These are phyloP conservation scores for Gastracanthus pulcherrimus DNA, from an alignment of 2,888 invertebrate genomes.

Conservation along the genomic window DNA sequence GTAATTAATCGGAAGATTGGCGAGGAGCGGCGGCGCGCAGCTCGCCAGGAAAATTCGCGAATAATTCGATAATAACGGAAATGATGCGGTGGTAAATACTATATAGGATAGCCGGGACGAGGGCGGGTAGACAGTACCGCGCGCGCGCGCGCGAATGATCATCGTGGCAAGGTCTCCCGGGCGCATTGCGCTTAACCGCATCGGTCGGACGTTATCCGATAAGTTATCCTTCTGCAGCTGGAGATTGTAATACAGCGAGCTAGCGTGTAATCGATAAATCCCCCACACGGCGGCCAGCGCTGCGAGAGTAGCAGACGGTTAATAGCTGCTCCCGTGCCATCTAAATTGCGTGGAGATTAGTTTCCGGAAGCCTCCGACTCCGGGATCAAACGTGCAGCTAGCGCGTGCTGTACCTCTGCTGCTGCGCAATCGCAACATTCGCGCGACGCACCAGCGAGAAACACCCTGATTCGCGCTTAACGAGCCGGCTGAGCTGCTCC, in stretches of 20 bases:
- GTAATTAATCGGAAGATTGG: not conserved
- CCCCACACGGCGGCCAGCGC: not conserved
- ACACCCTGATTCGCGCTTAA: not conserved
- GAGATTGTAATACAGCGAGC: conserved; percentile 32
- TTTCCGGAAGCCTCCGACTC: conserved; percentile 19
- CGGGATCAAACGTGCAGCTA: conserved; percentile 39
- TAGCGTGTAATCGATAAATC: conserved; percentile 48
- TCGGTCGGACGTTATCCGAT: conserved; percentile 35
- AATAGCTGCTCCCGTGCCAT: conserved; percentile 37
- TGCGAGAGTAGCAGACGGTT: conserved; percentile 11
- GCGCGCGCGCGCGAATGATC: not conserved
- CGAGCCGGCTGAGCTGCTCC: not conserved
- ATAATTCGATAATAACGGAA: conserved; percentile 7
- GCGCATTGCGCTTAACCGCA: conserved; percentile 35
- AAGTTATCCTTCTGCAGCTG: conserved; percentile 41
- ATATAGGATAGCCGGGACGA: too few species aligned
- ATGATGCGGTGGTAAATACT: not conserved
- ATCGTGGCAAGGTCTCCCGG: conserved; percentile 9
- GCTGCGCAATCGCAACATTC: too few species aligned
- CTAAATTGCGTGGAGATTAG: conserved; percentile 56
- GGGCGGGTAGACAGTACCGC: too few species aligned
- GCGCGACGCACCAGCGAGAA: not conserved
- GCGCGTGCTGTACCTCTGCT: too few species aligned
- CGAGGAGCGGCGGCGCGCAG: not conserved
- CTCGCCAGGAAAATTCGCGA: conserved; percentile 16